Evolutionary conservation across 2,888 invertebrate genomes (phyloP).

Genomic region (Itoplectis maculator): DNA sequence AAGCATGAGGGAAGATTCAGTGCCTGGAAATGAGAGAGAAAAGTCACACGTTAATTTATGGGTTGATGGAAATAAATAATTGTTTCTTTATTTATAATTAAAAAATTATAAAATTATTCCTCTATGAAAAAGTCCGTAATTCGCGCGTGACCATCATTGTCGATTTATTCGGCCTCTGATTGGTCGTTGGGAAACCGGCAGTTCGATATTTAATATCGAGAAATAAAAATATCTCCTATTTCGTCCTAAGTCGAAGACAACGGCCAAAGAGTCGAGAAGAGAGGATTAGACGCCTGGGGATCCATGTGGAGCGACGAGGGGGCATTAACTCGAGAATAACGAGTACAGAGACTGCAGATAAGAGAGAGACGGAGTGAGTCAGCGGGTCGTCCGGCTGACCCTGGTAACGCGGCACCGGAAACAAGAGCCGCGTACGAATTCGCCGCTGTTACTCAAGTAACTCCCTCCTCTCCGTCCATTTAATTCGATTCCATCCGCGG

Average conservation of each 20-base stretch:
- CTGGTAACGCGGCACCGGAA: conserved; percentile 77
- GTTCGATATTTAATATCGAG: background rate
- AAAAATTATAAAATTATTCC: too few species aligned
- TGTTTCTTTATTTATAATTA: too few species aligned
- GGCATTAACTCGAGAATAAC: conserved; percentile 51
- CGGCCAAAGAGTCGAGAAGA: background rate
- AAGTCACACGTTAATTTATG: too few species aligned
- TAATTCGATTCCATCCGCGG: conserved; percentile 81
- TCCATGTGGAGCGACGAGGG: background rate
- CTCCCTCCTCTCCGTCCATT: conserved; percentile 82
- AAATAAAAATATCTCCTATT: background rate
- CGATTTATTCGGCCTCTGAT: too few species aligned
- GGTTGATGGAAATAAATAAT: too few species aligned
- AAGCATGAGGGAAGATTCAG: conserved; percentile 77
- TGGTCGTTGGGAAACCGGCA: too few species aligned
- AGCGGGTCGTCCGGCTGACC: conserved; percentile 20
- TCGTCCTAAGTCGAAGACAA: background rate
- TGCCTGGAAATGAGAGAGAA: conserved; percentile 44
- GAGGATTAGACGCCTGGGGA: background rate
- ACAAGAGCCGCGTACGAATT: conserved; percentile 82
- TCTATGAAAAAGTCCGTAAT: too few species aligned
- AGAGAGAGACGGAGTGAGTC: conserved; percentile 9
- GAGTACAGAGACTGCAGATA: conserved; percentile 15
- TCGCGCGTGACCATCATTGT: too few species aligned
- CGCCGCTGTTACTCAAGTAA: conserved; percentile 83